Evolutionary conservation across 2,888 invertebrate species (phyloP).

Genomic region (Cybosia mesomella): DNA sequence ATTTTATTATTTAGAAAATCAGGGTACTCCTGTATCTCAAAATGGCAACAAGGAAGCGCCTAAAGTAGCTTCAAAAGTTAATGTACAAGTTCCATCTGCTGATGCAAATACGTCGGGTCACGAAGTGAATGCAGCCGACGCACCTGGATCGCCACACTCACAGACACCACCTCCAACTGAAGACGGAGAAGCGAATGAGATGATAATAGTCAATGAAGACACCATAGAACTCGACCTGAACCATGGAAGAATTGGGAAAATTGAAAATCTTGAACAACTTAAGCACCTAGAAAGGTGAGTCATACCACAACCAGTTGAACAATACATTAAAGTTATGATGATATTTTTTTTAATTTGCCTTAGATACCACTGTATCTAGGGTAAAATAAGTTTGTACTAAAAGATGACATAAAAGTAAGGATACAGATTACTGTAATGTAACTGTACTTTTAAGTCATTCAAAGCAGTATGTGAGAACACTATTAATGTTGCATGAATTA

Average conservation of each 20-base stretch:
- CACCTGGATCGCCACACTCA: constrained; percentile 63
- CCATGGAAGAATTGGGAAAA: constrained; percentile 94
- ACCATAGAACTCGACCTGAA: constrained; percentile 94
- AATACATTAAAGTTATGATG: not conserved
- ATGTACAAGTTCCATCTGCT: not conserved
- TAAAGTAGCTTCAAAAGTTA: not conserved
- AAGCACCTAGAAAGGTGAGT: constrained; percentile 89
- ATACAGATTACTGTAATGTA: too few relatives aligned
- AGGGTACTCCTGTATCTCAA: constrained; percentile 58
- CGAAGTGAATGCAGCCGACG: not conserved
- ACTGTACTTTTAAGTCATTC: too few relatives aligned
- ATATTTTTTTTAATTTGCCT: too few relatives aligned
- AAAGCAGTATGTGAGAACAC: too few relatives aligned
- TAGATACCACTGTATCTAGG: not conserved
- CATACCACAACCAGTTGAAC: constrained; percentile 9
- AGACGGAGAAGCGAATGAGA: constrained; percentile 85
- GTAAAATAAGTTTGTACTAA: too few relatives aligned
- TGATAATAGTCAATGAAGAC: constrained; percentile 89
- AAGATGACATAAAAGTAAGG: too few relatives aligned
- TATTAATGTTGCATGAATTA: too few relatives aligned
- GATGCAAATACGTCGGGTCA: not conserved
- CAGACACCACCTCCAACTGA: constrained; percentile 66
- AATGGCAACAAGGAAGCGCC: constrained; percentile 45
- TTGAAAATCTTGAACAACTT: constrained; percentile 94
- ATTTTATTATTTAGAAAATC: constrained; percentile 57